These are phyloP conservation scores for Cheilosia vernalis DNA, from an alignment of 2,888 invertebrate genomes.

Conservation along the genomic window DNA sequence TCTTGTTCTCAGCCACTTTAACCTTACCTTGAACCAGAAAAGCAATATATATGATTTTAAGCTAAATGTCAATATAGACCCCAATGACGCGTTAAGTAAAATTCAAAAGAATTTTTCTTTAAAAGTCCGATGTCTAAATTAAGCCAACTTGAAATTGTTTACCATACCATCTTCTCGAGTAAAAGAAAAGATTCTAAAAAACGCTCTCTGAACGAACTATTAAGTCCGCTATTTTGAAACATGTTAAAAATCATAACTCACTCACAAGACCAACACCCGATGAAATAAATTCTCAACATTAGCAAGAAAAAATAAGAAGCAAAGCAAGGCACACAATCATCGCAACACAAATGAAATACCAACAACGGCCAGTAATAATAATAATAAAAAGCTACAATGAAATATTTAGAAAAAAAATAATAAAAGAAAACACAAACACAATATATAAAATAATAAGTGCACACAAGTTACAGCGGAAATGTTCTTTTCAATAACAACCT, in stretches of 20 bases:
- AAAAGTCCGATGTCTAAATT: no score
- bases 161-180: no score
- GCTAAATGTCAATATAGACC: no score
- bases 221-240: not conserved
- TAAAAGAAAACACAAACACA: slow-evolving; percentile 30
- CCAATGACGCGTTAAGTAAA: no score
- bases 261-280: slow-evolving; percentile 49
- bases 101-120: no score
- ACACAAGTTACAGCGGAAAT: slow-evolving; percentile 58
- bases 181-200: no score
- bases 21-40: no score
- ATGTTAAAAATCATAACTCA: slow-evolving; percentile 10
- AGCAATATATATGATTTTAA: no score
- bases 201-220: not conserved
- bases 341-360: slow-evolving; percentile 4
- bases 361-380: slow-evolving; percentile 14
- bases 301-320: slow-evolving; percentile 30
- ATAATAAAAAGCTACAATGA: slow-evolving; percentile 24
- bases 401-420: slow-evolving; percentile 14
- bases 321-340: slow-evolving; percentile 48
- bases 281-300: slow-evolving; percentile 29
- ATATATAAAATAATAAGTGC: slow-evolving; percentile 40
- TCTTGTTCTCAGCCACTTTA: no score
- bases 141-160: no score
- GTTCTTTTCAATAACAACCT: slow-evolving; percentile 86